phyloP scores from a whole-genome alignment of 53 echinoderm and acorn worm genomes.

The Mesocentrotus franciscanus region DNA sequence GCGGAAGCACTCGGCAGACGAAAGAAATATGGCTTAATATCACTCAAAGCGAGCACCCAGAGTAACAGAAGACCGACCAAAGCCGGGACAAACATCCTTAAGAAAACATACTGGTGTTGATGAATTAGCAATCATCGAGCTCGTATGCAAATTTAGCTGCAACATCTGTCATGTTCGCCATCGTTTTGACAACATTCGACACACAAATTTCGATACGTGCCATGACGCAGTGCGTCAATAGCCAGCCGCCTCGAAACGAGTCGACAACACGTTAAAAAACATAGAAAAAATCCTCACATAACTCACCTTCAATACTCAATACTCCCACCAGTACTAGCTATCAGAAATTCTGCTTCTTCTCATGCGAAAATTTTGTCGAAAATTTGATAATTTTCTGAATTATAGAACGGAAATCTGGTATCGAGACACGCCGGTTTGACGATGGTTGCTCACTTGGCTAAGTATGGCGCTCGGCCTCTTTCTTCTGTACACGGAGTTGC shows the following conservation, averaged over 20 bases:
- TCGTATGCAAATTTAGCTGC: conserved; percentile 60
- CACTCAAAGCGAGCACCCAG: not conserved
- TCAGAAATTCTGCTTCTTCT: conserved; percentile 44
- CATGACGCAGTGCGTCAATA: conserved; percentile 67
- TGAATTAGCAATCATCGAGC: conserved; percentile 15
- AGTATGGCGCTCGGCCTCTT: conserved; percentile 57
- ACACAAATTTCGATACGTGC: conserved; percentile 64
- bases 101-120: conserved; percentile 14
- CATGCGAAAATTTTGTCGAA: conserved; percentile 4
- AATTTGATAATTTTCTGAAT: not conserved
- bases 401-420: conserved; percentile 43
- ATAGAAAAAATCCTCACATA: conserved; percentile 5
- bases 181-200: conserved; percentile 62
- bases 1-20: conserved; percentile 48
- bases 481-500: conserved; percentile 56
- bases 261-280: conserved; percentile 55
- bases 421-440: conserved; percentile 70
- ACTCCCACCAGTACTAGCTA: conserved; percentile 5
- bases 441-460: conserved; percentile 35
- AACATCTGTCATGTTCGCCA: conserved; percentile 65
- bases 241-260: conserved; percentile 60
- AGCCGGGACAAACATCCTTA: conserved; percentile 13
- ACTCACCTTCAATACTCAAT: conserved; percentile 43
- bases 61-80: not conserved
- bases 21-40: conserved; percentile 30